Percentiles rank a stretch among this genome's conserved stretches.
phyloP scores from a whole-genome alignment of 2,797 vertebrate species.

The Intellagama lesueurii region DNA sequence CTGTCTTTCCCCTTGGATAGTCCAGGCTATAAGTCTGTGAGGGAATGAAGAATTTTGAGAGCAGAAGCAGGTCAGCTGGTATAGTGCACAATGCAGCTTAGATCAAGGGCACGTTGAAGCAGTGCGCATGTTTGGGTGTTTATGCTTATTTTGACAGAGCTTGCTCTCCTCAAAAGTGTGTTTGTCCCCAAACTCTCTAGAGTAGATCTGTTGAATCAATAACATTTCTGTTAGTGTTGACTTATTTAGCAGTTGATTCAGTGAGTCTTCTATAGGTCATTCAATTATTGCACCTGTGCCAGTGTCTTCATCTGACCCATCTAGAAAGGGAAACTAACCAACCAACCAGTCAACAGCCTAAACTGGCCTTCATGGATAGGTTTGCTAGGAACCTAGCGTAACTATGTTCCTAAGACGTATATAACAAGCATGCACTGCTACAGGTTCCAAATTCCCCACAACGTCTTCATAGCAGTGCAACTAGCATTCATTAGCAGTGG shows the following conservation, averaged over 20 bases:
- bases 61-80: background rate
- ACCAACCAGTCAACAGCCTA: background rate
- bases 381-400: background rate
- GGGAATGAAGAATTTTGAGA: background rate
- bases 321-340: background rate
- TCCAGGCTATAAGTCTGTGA: background rate
- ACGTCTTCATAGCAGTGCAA: background rate
- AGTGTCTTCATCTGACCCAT: background rate
- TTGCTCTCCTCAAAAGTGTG: background rate
- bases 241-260: background rate
- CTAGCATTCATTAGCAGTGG: no score
- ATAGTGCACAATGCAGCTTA: background rate
- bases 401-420: background rate
- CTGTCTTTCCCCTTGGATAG: background rate
- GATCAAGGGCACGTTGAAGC: background rate
- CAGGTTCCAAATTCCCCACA: background rate
- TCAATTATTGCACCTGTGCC: no score
- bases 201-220: no score
- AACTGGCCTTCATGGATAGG: background rate
- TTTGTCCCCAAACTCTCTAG: background rate
- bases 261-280: background rate
- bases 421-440: background rate
- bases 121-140: background rate
- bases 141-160: background rate
- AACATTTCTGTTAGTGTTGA: no score